Conservation (phyloP, 2,113 vertebrate genomes). For the Gila orcuttii region DNA sequence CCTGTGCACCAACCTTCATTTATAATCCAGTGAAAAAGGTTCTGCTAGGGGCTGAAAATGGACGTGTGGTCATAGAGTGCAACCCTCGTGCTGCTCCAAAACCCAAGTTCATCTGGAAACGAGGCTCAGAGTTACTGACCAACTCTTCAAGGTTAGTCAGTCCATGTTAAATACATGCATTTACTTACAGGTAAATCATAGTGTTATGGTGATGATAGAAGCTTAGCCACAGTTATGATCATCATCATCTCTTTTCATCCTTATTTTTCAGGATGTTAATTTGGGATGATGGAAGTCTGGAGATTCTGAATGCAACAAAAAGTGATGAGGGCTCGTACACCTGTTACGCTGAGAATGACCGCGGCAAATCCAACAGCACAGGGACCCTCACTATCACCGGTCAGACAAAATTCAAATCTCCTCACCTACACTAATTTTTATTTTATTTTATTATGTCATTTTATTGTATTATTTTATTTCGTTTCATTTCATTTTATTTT, state of each 20-base stretch:
- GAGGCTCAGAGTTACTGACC: conserved; percentile 88
- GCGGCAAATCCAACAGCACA: conserved; percentile 91
- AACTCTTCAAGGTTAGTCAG: conserved; percentile 86
- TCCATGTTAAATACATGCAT: neutral
- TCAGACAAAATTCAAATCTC: conserved; percentile 54
- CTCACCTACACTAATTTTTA: neutral
- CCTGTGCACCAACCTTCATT: conserved; percentile 91
- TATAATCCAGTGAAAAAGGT: conserved; percentile 92
- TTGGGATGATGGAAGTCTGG: conserved; percentile 91
- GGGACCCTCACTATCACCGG: conserved; percentile 91
- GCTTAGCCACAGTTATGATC: neutral
- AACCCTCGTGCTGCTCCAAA: conserved; percentile 93
- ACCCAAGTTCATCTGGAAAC: conserved; percentile 92
- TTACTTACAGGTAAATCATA: neutral
- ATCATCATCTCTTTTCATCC: neutral
- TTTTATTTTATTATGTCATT: neutral
- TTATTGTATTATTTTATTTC: neutral
- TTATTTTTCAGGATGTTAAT: conserved; percentile 80
- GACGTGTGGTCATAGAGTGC: conserved; percentile 92
- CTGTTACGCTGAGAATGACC: conserved; percentile 93
- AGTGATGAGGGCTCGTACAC: conserved; percentile 89
- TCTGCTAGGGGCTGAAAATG: conserved; percentile 88
- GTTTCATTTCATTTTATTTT: neutral
- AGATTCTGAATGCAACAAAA: conserved; percentile 89
- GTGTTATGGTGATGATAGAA: neutral